These are phyloP conservation scores for Hetaerina americana DNA, from an alignment of 1,140 invertebrate species.

Conservation along the genomic window DNA sequence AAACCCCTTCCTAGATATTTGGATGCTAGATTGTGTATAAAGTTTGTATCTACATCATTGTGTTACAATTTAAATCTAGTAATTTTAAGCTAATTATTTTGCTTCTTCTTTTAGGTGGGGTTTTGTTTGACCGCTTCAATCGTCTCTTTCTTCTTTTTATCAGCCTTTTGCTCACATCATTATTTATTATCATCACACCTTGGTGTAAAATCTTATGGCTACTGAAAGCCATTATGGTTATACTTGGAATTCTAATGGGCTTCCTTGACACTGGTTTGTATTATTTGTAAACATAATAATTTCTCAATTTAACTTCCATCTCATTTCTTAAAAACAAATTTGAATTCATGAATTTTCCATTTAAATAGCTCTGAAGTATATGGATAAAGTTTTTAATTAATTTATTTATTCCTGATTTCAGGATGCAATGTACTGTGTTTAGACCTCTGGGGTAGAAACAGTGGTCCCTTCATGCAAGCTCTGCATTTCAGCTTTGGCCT, in stretches of 20 bases:
- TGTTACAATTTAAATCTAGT: no score
- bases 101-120: constrained; percentile 15
- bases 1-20: no score
- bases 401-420: constrained; percentile 20
- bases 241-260: constrained; percentile 29
- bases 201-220: constrained; percentile 21
- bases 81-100: no score
- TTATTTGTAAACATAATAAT: neutral
- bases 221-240: constrained; percentile 23
- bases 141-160: constrained; percentile 18
- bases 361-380: no score
- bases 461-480: constrained; percentile 36
- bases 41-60: no score
- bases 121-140: constrained; percentile 19
- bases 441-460: constrained; percentile 33
- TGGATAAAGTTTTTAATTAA: no score
- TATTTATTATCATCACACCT: constrained; percentile 14
- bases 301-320: neutral
- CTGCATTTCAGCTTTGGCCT: constrained; percentile 40
- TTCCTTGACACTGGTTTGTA: constrained; percentile 29
- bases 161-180: constrained; percentile 12
- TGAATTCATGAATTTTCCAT: neutral
- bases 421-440: constrained; percentile 38
- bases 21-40: no score
- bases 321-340: neutral